Base-by-base conservation (phyloP, 2,888 invertebrate species). In the Rhyacophila evoluta region DNA sequence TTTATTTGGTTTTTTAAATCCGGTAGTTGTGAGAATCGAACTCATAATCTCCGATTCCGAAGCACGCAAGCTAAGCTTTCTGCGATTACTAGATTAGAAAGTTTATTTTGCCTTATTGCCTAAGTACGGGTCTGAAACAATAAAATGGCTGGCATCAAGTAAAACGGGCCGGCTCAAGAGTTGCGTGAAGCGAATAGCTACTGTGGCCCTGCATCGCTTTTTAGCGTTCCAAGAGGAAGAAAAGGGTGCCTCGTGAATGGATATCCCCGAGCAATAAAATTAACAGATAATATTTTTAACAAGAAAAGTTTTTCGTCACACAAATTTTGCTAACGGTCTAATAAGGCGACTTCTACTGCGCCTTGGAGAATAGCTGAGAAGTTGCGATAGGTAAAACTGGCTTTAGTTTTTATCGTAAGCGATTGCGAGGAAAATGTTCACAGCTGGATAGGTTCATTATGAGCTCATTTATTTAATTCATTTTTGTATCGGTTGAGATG, bases 121-220 rank as follows among this genome's bases (percentile, higher is more conserved):
- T 55, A 19, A 19, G 8, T 55, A 10, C 25, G 19, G 55, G 3
- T 6, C 69, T 29, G 69, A 15, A 6, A 15, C 11, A 33, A 39
- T 70, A 76, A 76, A 71, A 76, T 76, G 76, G 76, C 67, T 69
- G 75, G 19, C 68, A 69, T 75, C 69, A 68, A 41, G 76, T 77
- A 12, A 72, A 36, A 25, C 67, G 67, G 37, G 29, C 72, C 55
- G 19, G 19, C 19, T 12, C 15, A 19, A 19, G 55, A 55, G 55
- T 55, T 72, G 77, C 55, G 77, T 77, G 72, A 72, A 28, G 77
- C 72, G 10, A 29, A 36, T 28, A 55, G 77, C 77, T 72, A 72
- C 77, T 77, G 72, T 69, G 28, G 12, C 29, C 19, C 29, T 37
- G 55, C 11, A 27, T 11, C 74, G 28, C 37, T 72, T 55, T 25